Conservation (phyloP, 2,888 invertebrate genomes). For the Suillia variegata region DNA sequence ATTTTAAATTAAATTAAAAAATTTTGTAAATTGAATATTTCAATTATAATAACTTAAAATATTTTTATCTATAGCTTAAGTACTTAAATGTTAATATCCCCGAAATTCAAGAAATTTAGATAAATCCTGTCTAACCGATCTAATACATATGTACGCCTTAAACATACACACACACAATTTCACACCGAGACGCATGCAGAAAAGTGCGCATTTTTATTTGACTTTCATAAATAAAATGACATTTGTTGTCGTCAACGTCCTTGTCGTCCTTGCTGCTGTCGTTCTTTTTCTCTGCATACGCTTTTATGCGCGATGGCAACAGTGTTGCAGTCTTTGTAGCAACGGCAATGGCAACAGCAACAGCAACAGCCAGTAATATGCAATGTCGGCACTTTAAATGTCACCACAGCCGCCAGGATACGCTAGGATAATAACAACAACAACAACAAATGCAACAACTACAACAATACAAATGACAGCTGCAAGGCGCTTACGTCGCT, state of each 20-base stretch:
- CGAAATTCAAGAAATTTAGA: too few relatives aligned
- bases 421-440: conserved; percentile 21
- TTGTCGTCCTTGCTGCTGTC: too few relatives aligned
- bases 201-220: not conserved
- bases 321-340: not conserved
- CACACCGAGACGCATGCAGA: not conserved
- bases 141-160: too few relatives aligned
- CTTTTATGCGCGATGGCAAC: not conserved
- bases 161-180: not conserved
- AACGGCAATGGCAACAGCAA: not conserved
- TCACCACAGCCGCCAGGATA: conserved; percentile 37
- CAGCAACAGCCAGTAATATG: conserved; percentile 9
- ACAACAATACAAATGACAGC: conserved; percentile 33
- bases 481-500: conserved; percentile 27
- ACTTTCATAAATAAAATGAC: conserved; percentile 2
- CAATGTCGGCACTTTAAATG: conserved; percentile 41
- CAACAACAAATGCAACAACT: conserved; percentile 26
- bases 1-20: too few relatives aligned
- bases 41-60: too few relatives aligned
- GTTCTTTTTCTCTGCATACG: not conserved
- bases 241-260: not conserved
- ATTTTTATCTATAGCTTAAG: too few relatives aligned
- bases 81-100: too few relatives aligned
- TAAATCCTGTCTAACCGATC: too few relatives aligned
- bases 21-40: too few relatives aligned